Base-by-base conservation (phyloP, 2,797 vertebrate genomes). In the Tapirus indicus region DNA sequence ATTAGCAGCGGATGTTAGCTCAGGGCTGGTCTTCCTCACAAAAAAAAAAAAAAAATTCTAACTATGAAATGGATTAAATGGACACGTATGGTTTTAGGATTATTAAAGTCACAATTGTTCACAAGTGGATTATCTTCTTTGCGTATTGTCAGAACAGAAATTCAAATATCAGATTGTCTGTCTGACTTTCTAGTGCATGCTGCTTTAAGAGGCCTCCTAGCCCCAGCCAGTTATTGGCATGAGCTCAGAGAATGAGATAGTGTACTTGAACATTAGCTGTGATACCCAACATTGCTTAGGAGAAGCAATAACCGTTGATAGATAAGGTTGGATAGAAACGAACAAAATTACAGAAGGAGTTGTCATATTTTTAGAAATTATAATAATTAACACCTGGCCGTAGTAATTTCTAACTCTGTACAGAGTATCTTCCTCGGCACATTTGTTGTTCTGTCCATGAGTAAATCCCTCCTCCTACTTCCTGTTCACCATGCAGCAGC, bases 41-140 rank as follows among this genome's bases (percentile, higher is more conserved):
- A n/a, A n/a, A n/a, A n/a, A n/a, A n/a, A n/a, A n/a, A n/a, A n/a
- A 96, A 92, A 92, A 80, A 21, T 49, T 52, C 0, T 77, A 25
- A 27, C 47, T 52, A 6, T 79, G 47, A 89, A 49, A 44, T 74
- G 47, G 23, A 47, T 74, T 91, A 52, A 82, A 6, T 68, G 54
- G 79, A 32, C 27, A 54, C 27, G 5, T 56, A 29, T 87, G 54
- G 47, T 35, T 92, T 44, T 77, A 78, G 66, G 49, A 8, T 88
- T 72, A 71, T 54, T 75, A 80, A 88, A 88, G 8, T 89, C 66
- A 58, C 14, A 62, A 0, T 80, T 80, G 29, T 56, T 84, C 66
- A 21, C 41, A 88, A 56, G 29, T 92, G 2, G 18, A 8, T 72
- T 38, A 12, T 29, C 62, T 84, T 95, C 72, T 68, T 93, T 60